Evolutionary conservation across 2,113 vertebrate genomes (phyloP).

Genomic region (Phocoena sinus): DNA sequence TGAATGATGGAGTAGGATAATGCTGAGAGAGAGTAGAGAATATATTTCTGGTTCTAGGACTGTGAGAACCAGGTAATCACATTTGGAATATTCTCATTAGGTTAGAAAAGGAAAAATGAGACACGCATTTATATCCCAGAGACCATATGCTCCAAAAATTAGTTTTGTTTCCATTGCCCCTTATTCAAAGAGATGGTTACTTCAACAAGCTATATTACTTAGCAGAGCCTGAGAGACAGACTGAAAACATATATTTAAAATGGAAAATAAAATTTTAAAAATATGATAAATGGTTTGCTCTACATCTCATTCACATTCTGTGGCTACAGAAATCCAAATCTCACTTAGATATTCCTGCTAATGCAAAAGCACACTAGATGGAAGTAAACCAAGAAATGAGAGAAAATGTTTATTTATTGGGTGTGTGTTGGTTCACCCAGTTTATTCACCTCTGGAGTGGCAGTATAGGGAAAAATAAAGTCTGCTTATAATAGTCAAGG

Average conservation of each 20-base stretch:
- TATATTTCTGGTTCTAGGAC: not conserved
- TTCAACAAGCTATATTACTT: conserved; percentile 11
- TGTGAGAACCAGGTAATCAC: not conserved
- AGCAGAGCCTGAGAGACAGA: conserved; percentile 22
- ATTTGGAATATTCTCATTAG: conserved; percentile 28
- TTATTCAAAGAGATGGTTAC: conserved; percentile 27
- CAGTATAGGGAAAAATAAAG: not conserved
- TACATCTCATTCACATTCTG: conserved; percentile 36
- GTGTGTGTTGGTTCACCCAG: not conserved
- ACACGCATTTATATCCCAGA: conserved; percentile 9
- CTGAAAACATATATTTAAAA: conserved; percentile 34
- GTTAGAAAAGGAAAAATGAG: conserved; percentile 35
- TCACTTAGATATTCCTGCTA: not conserved
- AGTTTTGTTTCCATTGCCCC: not conserved
- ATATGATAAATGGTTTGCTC: conserved; percentile 22
- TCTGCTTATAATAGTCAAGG: not conserved
- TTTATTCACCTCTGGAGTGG: not conserved
- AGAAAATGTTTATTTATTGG: not conserved
- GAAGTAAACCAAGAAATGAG: not conserved
- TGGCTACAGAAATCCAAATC: not conserved
- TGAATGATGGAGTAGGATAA: not conserved
- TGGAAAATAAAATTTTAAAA: conserved; percentile 36
- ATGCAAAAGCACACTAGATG: conserved; percentile 30
- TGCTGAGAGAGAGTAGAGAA: not conserved
- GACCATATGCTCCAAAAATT: conserved; percentile 5